A percentile compares a stretch with the other conserved stretches of the same genome.
Evolutionary conservation across 2,888 invertebrate genomes (phyloP).

Genomic region (Orthonevra nobilis): DNA sequence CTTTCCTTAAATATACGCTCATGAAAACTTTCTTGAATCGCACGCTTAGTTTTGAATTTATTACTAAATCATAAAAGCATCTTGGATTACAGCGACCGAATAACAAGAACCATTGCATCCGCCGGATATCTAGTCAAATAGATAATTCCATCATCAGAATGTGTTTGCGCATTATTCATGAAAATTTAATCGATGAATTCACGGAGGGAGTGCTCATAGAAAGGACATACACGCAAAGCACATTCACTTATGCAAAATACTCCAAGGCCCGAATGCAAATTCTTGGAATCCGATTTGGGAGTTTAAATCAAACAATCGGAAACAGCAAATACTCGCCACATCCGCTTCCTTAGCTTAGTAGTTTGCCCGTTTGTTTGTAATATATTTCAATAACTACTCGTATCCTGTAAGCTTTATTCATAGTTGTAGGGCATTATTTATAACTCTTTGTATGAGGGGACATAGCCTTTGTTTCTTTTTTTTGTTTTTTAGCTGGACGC

Average conservation of each 20-base stretch:
- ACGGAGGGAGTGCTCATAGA: slow-evolving; percentile 3
- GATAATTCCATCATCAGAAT: slow-evolving; percentile 34
- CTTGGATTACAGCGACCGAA: too few species aligned
- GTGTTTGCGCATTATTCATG: slow-evolving; percentile 47
- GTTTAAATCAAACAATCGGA: slow-evolving; percentile 70
- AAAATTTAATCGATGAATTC: slow-evolving; percentile 52
- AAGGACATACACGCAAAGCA: slow-evolving; percentile 24
- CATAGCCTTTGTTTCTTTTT: too few species aligned
- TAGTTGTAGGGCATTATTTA: too few species aligned
- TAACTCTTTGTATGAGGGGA: too few species aligned
- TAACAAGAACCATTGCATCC: too few species aligned
- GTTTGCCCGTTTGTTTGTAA: slow-evolving; percentile 16
- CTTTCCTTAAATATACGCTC: too few species aligned
- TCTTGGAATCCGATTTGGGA: slow-evolving; percentile 68
- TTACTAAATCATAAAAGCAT: too few species aligned
- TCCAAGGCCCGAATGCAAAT: slow-evolving; percentile 58
- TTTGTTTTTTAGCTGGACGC: too few species aligned
- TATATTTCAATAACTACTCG: slow-evolving; percentile 54
- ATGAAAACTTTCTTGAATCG: too few species aligned
- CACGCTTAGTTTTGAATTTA: too few species aligned
- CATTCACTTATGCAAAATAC: slow-evolving; percentile 61
- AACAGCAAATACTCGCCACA: slow-evolving; percentile 64
- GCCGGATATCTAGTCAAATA: too few species aligned
- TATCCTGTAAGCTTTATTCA: too few species aligned
- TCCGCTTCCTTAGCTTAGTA: slow-evolving; percentile 53